phyloP scores from a whole-genome alignment of 2,888 invertebrate species.

The Dinocampus coccinellae region DNA sequence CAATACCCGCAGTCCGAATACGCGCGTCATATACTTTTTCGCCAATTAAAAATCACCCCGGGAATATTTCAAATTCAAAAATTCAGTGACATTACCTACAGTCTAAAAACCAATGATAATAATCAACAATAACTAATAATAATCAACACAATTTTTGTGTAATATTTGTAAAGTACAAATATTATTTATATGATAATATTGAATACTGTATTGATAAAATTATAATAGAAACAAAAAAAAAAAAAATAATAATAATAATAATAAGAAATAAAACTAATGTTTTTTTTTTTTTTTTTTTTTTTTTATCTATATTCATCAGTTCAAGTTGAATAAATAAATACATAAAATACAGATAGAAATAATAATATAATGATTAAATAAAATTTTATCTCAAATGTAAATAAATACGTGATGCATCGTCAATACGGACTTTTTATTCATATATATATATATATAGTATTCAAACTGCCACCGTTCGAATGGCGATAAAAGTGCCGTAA shows the following conservation, averaged over 20 bases:
- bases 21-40: no score
- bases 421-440: background rate
- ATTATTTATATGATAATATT: background rate
- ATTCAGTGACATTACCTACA: conserved; percentile 15
- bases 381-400: background rate
- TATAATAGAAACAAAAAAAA: background rate
- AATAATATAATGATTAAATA: background rate
- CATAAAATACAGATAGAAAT: background rate
- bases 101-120: no score
- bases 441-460: background rate
- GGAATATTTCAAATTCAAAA: conserved; percentile 18
- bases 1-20: background rate
- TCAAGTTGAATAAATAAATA: no score
- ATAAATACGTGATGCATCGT: background rate
- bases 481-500: conserved; percentile 3
- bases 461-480: background rate
- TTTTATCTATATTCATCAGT: no score
- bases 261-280: background rate
- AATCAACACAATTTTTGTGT: no score
- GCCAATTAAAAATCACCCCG: background rate
- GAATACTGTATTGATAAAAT: background rate
- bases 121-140: no score
- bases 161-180: no score
- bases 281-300: no score
- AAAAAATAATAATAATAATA: background rate